phyloP scores from a whole-genome alignment of 2,888 invertebrate species.

The Mystacides longicornis region DNA sequence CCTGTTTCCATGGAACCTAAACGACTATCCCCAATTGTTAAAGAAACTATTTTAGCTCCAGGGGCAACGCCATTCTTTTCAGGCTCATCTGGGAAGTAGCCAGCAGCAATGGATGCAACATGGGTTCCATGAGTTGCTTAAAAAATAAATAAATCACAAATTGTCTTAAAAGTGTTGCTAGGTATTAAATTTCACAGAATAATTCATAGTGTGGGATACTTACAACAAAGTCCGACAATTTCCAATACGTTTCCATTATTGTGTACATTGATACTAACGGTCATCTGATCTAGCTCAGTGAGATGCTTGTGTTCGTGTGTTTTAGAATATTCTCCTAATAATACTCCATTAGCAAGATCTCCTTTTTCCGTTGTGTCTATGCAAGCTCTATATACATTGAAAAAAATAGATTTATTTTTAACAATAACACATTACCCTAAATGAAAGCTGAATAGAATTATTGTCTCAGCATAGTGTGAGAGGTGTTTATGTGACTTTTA shows the following conservation, averaged over 20 bases:
- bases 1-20: slow-evolving; percentile 96
- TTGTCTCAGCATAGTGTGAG: too few species aligned
- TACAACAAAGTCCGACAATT: slow-evolving; percentile 90
- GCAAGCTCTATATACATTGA: slow-evolving; percentile 54
- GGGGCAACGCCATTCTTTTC: slow-evolving; percentile 93
- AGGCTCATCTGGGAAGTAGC: slow-evolving; percentile 76
- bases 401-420: too few species aligned
- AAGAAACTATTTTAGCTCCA: slow-evolving; percentile 87
- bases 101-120: slow-evolving; percentile 93
- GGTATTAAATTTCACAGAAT: too few species aligned
- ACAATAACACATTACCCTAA: too few species aligned
- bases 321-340: slow-evolving; percentile 74
- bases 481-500: too few species aligned
- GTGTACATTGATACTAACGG: slow-evolving; percentile 86
- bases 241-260: slow-evolving; percentile 86
- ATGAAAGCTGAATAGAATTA: too few species aligned
- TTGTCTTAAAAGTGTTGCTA: not conserved
- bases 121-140: slow-evolving; percentile 95
- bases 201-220: too few species aligned
- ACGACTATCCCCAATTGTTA: slow-evolving; percentile 90
- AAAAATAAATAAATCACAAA: slow-evolving; percentile 26
- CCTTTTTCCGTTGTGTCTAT: slow-evolving; percentile 80
- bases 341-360: slow-evolving; percentile 65
- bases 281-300: slow-evolving; percentile 72
- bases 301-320: slow-evolving; percentile 73